Base-by-base conservation (phyloP, 2,113 vertebrate genomes). In the Sus scrofa region DNA sequence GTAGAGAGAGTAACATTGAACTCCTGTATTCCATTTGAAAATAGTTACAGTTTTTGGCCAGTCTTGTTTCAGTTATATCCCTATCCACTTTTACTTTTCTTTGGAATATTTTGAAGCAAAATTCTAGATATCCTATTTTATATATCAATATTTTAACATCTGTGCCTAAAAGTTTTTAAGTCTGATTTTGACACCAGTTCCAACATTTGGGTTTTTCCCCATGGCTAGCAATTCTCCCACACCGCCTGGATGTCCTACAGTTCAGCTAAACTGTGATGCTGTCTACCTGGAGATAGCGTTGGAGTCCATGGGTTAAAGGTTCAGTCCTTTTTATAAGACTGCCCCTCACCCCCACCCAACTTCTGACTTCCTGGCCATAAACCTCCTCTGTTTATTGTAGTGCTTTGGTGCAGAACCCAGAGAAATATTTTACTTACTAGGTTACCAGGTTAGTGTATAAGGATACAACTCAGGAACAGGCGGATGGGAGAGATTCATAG, bases 51-150 rank as follows among this genome's bases (percentile, higher is more conserved):
- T 84, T 93, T 81, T 50, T 81, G 63, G 24, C 22, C 7, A 70
- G 16, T 86, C 10, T 79, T 27, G 34, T 79, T 85, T 78, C 6
- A 94, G 74, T 89, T 94, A 7, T 74, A 68, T 74, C 52, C 4
- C 30, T 88, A 60, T 22, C n/a, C 52, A 75, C 22, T 81, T 77
- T 22, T 85, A 50, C 30, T 26, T 15, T 70, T 63, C 19, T 62
- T n/a, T 58, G n/a, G 58, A 34, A 85, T 91, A 50, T 96, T 89
- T 52, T 89, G 65, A 86, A 89, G 63, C 26, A 56, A 56, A 81
- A 68, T 39, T 63, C 67, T 34, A 70, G 67, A n/a, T 27, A 34
- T 11, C 32, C 32, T 88, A 30, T 89, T 63, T 50, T 54, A 39
- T 81, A 34, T 90, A 70, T 63, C 22, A 37, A 0, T 89, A 30